Evolutionary conservation across 1,140 invertebrate species (phyloP).

Genomic region (Asobara japonica): DNA sequence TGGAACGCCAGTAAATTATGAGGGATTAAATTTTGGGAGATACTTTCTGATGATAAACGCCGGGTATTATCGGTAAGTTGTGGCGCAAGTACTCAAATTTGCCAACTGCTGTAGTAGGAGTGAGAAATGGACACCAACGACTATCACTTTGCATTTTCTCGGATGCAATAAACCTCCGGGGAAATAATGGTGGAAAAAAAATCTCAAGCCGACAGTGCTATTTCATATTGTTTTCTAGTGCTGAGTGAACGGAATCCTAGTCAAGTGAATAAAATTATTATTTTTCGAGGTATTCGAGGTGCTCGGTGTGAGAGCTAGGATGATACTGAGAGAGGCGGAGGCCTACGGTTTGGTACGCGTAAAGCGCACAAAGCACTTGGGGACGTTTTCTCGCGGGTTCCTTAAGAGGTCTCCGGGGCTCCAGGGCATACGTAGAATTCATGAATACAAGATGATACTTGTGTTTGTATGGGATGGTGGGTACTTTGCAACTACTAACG

Average conservation of each 20-base stretch:
- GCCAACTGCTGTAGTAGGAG: too few relatives aligned
- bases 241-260: neutral
- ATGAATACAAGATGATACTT: conserved; percentile 41
- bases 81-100: conserved; percentile 4
- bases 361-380: neutral
- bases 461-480: conserved; percentile 8
- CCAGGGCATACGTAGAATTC: conserved; percentile 38
- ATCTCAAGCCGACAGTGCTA: neutral
- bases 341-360: neutral
- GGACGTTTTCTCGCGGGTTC: neutral
- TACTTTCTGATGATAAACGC: conserved; percentile 28
- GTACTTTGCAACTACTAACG: neutral
- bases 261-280: neutral
- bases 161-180: neutral
- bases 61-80: conserved; percentile 38
- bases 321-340: neutral
- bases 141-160: neutral
- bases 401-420: conserved; percentile 31
- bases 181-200: neutral
- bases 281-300: conserved; percentile 6
- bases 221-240: conserved; percentile 16
- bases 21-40: neutral
- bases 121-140: neutral
- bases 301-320: neutral
- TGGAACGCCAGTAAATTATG: neutral